Base-by-base conservation (phyloP, 2,888 invertebrate genomes). In the Phortica okadai region DNA sequence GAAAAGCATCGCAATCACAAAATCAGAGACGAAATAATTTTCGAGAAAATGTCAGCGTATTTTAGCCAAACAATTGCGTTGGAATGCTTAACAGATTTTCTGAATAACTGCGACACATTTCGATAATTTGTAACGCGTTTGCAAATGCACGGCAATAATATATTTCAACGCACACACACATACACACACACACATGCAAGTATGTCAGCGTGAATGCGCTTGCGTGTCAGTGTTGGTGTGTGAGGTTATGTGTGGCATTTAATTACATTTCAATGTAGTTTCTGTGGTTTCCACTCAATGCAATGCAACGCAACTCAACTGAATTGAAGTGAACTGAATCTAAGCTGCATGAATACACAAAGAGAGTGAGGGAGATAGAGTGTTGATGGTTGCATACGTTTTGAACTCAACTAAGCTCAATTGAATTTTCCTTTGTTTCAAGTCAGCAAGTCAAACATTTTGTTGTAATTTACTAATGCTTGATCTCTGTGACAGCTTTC, bases 181-280 rank as follows among this genome's bases (percentile, higher is more conserved):
- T 10, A 14, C 66, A 66, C 66, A 59, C 7, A 59, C 25, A 14
- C 66, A 66, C 66, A 66, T 4, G n/a, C 78, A 58, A 76, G 75
- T 66, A 77, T 73, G 58, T n/a, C 75, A 73, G 74, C 72, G 58
- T 72, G 74, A 6, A 67, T 41, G 73, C 14, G 14, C 50, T 66
- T n/a, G 11, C 54, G 50, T 56, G 54, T 45, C 10, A 67, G 44
- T 54, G 2, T 33, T 42, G 42, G n/a, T 41, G 4, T 50, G 14
- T 56, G 74, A 11, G 56, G 75, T 76, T 78, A 66, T 64, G 78
- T 69, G 78, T 74, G 79, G 80, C 81, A 83, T 84, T 85, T 87
- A 88, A 87, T 87, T 87, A 82, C 86, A 87, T 83, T 86, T 86
- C 82, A 84, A 87, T 87, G 84, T 83, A 82, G 83, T 80, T 77